phyloP scores from a whole-genome alignment of 2,113 vertebrate species.

The Platichthys flesus region DNA sequence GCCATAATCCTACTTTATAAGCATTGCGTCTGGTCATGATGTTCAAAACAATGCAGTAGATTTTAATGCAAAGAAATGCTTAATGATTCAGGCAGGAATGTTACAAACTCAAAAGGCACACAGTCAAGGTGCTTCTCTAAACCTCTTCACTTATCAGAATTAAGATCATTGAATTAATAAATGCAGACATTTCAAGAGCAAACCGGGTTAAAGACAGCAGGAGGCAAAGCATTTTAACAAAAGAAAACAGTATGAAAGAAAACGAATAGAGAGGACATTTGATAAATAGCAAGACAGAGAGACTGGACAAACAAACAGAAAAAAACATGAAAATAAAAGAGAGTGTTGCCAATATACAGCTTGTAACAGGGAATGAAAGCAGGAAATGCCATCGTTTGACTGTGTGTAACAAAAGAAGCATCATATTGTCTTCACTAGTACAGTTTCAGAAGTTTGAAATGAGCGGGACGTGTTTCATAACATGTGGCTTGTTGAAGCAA shows the following conservation, averaged over 20 bases:
- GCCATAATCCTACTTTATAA: background rate
- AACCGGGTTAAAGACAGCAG: background rate
- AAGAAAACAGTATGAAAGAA: background rate
- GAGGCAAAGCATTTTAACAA: background rate
- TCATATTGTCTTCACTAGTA: no score
- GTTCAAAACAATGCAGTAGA: background rate
- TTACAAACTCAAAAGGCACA: slow-evolving; percentile 29
- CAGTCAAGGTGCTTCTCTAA: slow-evolving; percentile 24
- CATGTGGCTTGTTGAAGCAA: background rate
- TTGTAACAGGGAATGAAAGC: slow-evolving; percentile 30
- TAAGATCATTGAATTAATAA: background rate
- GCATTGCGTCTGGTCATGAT: no score
- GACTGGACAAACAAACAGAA: background rate
- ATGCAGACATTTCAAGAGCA: background rate
- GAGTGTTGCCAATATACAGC: slow-evolving; percentile 43
- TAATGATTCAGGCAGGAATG: slow-evolving; percentile 40
- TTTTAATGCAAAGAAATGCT: slow-evolving; percentile 9
- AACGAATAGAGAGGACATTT: background rate
- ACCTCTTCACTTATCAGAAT: background rate
- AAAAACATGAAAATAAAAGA: slow-evolving; percentile 1
- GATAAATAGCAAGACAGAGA: slow-evolving; percentile 50
- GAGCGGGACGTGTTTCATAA: background rate
- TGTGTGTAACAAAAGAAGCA: background rate
- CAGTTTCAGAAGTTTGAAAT: background rate
- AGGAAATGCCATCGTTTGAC: background rate